Evolutionary conservation across 2,888 invertebrate genomes (phyloP).

Genomic region (Dichetophora obliterata): DNA sequence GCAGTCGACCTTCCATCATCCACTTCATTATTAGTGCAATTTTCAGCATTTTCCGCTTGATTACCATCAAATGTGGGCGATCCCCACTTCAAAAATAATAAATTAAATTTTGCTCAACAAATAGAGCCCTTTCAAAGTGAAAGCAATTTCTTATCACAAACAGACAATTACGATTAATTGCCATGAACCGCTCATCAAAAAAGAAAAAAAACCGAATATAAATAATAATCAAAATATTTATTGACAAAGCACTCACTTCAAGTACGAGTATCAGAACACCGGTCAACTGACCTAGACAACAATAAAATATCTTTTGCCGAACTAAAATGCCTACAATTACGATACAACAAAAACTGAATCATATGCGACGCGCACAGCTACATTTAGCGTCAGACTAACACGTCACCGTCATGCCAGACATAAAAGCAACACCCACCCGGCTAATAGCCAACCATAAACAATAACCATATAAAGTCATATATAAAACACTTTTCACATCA

Average conservation of each 20-base stretch:
- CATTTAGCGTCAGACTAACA: not conserved
- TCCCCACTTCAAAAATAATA: too few relatives aligned
- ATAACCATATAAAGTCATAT: not conserved
- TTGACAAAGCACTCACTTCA: not conserved
- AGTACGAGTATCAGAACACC: not conserved
- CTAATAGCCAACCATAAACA: not conserved
- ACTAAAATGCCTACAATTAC: not conserved
- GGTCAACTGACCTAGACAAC: slow-evolving; percentile 11
- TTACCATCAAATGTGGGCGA: too few relatives aligned
- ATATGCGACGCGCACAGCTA: not conserved
- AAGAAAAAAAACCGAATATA: not conserved
- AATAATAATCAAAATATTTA: not conserved
- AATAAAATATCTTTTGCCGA: not conserved
- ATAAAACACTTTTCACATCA: not conserved
- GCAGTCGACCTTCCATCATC: too few relatives aligned
- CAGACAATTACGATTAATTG: not conserved
- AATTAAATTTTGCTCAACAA: too few relatives aligned
- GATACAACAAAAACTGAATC: not conserved
- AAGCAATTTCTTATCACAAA: not conserved
- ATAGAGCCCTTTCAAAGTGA: not conserved
- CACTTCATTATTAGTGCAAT: too few relatives aligned
- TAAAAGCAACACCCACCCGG: not conserved
- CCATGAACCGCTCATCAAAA: not conserved
- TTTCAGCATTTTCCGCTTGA: too few relatives aligned
- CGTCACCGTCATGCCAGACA: not conserved